Evolutionary conservation across 92 coral and sea anemone genomes (phyloP), one percentile per base, ranked within the genome.

Genomic region (Isaurus tuberculatus): DNA sequence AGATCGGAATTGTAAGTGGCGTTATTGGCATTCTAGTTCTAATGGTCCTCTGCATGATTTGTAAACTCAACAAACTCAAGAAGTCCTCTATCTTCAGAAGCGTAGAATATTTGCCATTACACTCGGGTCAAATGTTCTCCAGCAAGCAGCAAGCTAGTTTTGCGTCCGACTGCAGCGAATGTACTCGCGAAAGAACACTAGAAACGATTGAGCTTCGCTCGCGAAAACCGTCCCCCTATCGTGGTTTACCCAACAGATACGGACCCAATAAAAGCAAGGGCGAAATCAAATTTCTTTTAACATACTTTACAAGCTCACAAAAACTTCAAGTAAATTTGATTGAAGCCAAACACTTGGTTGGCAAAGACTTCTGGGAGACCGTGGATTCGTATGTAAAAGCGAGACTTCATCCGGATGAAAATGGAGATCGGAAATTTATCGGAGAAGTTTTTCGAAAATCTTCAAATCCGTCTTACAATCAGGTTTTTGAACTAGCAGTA

Each of bases 41-140:
- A 5, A 97, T 97, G 99, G 92, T 94, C 33, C 87, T 91, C 33
- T 97, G 99, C 29, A 97, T 97, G 92, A 75, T 91, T 29, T 97
- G 98, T 64, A 97, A 97, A 75, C 89, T 97, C 19, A 86, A 88
- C 71, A 86, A 92, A 70, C 90, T 97, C 29, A 86, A 90, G 44
- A 94, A 85, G 28, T 37, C 91, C 90, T 48, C 94, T 8, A 65
- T 70, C 2, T 89, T 91, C 85, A 81, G 75, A 31, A 91, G 87
- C 81, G 79, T 85, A 0, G 69, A 92, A 3, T 49, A 79, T 22
- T 36, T 53, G 5, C 70, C 46, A 72, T 74, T 73, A 40, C 67
- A 26, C 17, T 10, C 73, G 22, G 28, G 73, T 2, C 67, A 53
- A 33, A 88, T 78, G 81, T 83, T 84, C 26, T 75, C 92, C 7